Conservation (phyloP, 2,797 vertebrate species). For the Lutjanus campechanus region DNA sequence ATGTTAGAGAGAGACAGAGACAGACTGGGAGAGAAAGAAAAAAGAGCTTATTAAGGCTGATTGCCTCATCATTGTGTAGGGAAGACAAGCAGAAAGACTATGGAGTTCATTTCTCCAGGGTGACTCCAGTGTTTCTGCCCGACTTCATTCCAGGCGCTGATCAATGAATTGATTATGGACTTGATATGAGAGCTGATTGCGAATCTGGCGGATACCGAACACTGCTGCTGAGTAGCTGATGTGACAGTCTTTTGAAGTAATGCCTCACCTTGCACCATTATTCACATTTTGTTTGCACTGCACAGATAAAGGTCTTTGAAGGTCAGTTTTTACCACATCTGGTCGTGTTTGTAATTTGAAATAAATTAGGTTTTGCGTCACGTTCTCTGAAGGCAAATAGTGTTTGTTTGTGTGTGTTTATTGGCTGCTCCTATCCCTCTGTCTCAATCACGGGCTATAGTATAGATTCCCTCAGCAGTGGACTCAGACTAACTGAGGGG, state of each 20-base stretch:
- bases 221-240: constrained; percentile 57
- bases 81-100: constrained; percentile 66
- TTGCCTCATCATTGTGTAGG: constrained; percentile 78
- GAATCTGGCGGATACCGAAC: constrained; percentile 56
- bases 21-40: constrained; percentile 31
- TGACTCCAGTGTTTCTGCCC: constrained; percentile 68
- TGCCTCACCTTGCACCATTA: constrained; percentile 39
- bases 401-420: constrained; percentile 32
- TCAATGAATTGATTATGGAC: constrained; percentile 85
- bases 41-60: constrained; percentile 73
- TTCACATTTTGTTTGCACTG: constrained; percentile 42
- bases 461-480: background rate
- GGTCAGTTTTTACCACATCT: constrained; percentile 30
- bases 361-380: constrained; percentile 33
- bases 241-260: constrained; percentile 53
- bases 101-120: constrained; percentile 77
- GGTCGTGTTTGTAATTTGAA: constrained; percentile 37
- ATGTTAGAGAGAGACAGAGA: constrained; percentile 63
- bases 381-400: constrained; percentile 8
- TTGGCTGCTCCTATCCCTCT: background rate
- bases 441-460: constrained; percentile 12
- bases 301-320: constrained; percentile 38
- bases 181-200: constrained; percentile 71
- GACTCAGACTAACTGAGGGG: too few relatives aligned
- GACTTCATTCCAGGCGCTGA: constrained; percentile 72